Percentiles rank a stretch among this genome's conserved stretches.
Conservation (phyloP, 2,797 vertebrate genomes). For the Cynopterus sphinx region DNA sequence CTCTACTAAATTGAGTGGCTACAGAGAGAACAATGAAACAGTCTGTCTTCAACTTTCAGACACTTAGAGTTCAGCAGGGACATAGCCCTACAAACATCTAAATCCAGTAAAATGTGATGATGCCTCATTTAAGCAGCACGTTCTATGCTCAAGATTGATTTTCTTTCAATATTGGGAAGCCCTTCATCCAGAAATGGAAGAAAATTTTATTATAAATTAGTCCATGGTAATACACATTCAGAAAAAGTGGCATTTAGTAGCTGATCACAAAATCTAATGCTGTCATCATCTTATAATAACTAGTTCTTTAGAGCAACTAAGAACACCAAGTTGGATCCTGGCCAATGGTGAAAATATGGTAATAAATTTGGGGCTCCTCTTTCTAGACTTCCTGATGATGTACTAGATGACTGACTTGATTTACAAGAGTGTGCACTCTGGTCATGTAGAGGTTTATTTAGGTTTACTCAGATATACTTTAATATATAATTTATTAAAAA, state of each 20-base stretch:
- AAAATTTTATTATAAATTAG: not conserved
- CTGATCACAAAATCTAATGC: not conserved
- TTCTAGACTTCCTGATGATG: not conserved
- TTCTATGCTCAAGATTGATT: not conserved
- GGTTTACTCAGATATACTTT: not conserved
- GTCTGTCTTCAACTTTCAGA: not conserved
- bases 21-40: not conserved
- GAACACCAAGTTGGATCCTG: not conserved
- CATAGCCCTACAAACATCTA: not conserved
- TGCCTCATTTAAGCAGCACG: not conserved
- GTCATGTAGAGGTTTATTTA: not conserved
- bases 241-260: not conserved
- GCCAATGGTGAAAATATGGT: not conserved
- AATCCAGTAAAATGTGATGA: not conserved
- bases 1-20: fast-evolving
- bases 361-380: not conserved
- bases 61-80: not conserved
- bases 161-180: not conserved
- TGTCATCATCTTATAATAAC: not conserved
- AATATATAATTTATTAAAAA: not conserved
- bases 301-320: not conserved
- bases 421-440: not conserved
- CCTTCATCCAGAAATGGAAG: not conserved
- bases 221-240: not conserved
- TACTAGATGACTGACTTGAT: not conserved